Evolutionary conservation across 53 echinoderm and acorn worm species (phyloP), one percentile per base, ranked within the genome.

Genomic region (Astropecten irregularis): DNA sequence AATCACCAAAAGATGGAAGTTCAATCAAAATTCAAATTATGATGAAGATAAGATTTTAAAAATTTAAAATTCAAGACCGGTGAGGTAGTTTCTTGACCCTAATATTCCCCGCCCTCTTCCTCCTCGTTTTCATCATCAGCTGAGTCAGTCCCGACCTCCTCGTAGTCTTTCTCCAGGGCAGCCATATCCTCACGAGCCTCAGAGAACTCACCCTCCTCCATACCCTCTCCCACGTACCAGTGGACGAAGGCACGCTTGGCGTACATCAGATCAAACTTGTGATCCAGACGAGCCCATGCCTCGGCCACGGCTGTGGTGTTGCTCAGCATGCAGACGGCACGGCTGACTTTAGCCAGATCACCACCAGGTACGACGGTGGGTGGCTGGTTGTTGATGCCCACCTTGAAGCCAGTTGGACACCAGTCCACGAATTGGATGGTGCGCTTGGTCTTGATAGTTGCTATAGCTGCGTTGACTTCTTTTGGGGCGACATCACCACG

Each of bases 231-330:
- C 34, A 95, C 95, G 71, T 95, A 95, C 95, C 95, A 95, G 81
- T 95, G 95, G 83, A 95, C 95, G 79, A 95, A 95, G 69, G 95
- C 95, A 86, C 95, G 95, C 93, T 95, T 95, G 91, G 95, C 93
- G 84, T 95, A 95, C 95, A 95, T 95, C 89, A 95, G 90, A 86
- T 95, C 95, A 61, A 95, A 95, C 95, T 95, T 95, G 88, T 95
- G 95, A 79, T 95, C 89, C 40, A 95, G 93, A 81, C 95, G 95
- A 69, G 93, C 95, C 95, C 95, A 95, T 77, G 95, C 95, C 87
- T 95, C 95, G 19, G 95, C 95, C 79, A 95, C 93, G 91, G 96
- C 96, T n/a, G 96, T 96, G 89, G 96, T 96, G 93, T 96, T 96
- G 93, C 96, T 96, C 93, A 96, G 87, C 96, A 96, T 96, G 84